Evolutionary conservation across 37 sponge, comb jelly and placozoan species (phyloP).

Genomic region (Hormiphora californensis): DNA sequence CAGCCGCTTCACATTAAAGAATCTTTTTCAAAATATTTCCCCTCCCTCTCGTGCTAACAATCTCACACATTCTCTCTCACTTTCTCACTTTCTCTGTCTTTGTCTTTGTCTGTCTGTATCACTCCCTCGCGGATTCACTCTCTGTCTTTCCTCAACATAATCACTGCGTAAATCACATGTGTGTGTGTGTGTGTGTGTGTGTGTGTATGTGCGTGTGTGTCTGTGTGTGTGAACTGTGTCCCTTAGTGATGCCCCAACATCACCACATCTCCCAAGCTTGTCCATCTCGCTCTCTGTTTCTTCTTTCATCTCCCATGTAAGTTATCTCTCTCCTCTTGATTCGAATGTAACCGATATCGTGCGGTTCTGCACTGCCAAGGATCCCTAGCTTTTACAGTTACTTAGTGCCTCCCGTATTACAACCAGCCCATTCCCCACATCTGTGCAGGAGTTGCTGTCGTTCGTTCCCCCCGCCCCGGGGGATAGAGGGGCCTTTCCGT

Average conservation of each 20-base stretch:
- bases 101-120: too few relatives aligned
- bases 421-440: slow-evolving; percentile 46
- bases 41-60: too few relatives aligned
- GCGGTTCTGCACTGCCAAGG: not conserved
- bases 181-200: too few relatives aligned
- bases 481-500: not conserved
- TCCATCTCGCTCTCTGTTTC: not conserved
- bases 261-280: not conserved
- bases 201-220: too few relatives aligned
- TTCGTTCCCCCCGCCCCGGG: not conserved
- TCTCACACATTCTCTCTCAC: too few relatives aligned
- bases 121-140: too few relatives aligned
- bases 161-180: too few relatives aligned
- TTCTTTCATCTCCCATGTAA: not conserved
- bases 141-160: too few relatives aligned
- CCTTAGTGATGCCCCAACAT: not conserved
- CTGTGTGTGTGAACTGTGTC: not conserved
- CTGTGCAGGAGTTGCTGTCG: not conserved
- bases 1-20: too few relatives aligned
- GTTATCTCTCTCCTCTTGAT: not conserved
- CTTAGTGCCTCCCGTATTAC: slow-evolving; percentile 34
- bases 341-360: not conserved
- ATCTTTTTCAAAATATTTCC: too few relatives aligned
- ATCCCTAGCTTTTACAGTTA: slow-evolving; percentile 41
- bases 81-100: too few relatives aligned